Base-by-base conservation (phyloP, 92 coral and sea anemone genomes). In the Palythoa heliodiscus region DNA sequence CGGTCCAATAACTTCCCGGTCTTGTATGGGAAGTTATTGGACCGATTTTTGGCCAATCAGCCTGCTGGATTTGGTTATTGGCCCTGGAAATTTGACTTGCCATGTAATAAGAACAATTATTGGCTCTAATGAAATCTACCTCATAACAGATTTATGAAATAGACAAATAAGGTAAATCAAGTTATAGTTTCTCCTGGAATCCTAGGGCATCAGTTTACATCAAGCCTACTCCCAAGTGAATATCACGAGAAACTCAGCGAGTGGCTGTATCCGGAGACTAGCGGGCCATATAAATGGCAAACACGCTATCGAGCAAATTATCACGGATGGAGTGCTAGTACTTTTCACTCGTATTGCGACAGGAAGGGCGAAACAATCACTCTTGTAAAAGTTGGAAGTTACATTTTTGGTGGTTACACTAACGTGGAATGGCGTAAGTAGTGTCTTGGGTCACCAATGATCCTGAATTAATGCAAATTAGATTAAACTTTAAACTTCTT, bases 361-460 rank as follows among this genome's bases (percentile, higher is more conserved):
- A 74, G 58, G 35, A 72, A 84, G 69, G 82, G 82, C 16, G 71
- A 77, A 9, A 84, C 87, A 14, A 37, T 84, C 23, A 78, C 70
- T 3, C 29, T 84, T 55, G 82, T 71, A 40, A 72, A 73, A 74
- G 55, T 53, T 1, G 82, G 83, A 53, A 55, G 58, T 17, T 74
- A 29, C 71, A 12, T 84, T 29, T 73, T 84, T 73, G 87, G 87
- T 5, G 87, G 87, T 10, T 84, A 84, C 25, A 73, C 87, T 35
- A 52, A 60, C 48, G 58, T 20, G 8, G 52, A 77, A 48, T 84
- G 87, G 87, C 77, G 77, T 73, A 73, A 73, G 77, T 40, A 40
- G 5, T 5, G 43, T 60, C 55, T 52, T 29, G 1, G 35, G 35
- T 1, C 35, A 29, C 35, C 1, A 29, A 29, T 29, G 35, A 1